phyloP scores from a whole-genome alignment of 1,140 invertebrate species.

The Cyrtorhinus lividipennis region DNA sequence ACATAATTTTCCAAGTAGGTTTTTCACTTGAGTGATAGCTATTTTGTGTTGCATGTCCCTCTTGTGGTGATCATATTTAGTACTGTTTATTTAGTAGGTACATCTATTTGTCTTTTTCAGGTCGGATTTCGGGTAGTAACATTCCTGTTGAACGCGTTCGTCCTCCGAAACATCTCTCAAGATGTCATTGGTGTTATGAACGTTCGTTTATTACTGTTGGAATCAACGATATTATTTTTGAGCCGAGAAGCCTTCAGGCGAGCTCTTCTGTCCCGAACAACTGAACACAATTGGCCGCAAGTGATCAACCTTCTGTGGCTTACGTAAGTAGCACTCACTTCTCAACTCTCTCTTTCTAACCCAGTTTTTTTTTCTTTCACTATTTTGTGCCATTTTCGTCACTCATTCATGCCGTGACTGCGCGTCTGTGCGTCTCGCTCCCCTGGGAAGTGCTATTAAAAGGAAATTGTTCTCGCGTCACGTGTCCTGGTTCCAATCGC shows the following conservation, averaged over 20 bases:
- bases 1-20: slow-evolving; percentile 72
- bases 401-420: too few relatives aligned
- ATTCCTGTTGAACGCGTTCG: slow-evolving; percentile 84
- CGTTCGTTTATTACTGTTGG: slow-evolving; percentile 76
- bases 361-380: not conserved
- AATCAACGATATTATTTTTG: slow-evolving; percentile 84
- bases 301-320: slow-evolving; percentile 90
- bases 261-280: slow-evolving; percentile 68
- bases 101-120: slow-evolving; percentile 32
- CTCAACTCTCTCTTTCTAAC: not conserved
- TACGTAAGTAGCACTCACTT: slow-evolving; percentile 44
- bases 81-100: slow-evolving; percentile 12
- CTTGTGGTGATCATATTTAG: too few relatives aligned
- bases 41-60: too few relatives aligned
- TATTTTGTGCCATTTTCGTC: too few relatives aligned
- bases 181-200: slow-evolving; percentile 89
- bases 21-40: not conserved
- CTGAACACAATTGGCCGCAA: slow-evolving; percentile 66
- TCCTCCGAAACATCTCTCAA: slow-evolving; percentile 75
- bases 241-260: slow-evolving; percentile 83
- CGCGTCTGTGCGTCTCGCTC: too few relatives aligned
- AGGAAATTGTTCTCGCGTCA: not conserved
- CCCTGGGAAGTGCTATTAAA: not conserved
- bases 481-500: too few relatives aligned
- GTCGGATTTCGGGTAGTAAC: slow-evolving; percentile 63